A percentile compares a stretch with the other conserved stretches of the same genome.
phyloP scores from a whole-genome alignment of 2,797 vertebrate species.

The Poecilia velifera region DNA sequence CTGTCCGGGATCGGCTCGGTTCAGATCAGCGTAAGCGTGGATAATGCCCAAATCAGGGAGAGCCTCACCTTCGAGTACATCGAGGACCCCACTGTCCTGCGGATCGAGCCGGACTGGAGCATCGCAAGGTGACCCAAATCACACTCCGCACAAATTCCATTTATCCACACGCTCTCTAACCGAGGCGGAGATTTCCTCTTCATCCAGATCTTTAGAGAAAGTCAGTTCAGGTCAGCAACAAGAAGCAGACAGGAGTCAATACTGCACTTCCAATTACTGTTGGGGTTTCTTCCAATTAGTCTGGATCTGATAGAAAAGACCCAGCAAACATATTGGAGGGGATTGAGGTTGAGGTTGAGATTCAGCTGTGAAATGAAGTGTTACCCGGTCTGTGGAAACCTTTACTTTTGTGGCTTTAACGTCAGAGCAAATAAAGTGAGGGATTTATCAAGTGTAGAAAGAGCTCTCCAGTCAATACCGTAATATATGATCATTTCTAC shows the following conservation, averaged over 20 bases:
- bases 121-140: slow-evolving; percentile 87
- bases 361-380: slow-evolving; percentile 35
- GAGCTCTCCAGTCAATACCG: neutral
- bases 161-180: neutral
- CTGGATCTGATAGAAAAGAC: slow-evolving; percentile 61
- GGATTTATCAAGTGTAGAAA: neutral
- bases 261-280: slow-evolving; percentile 69
- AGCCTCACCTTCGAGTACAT: slow-evolving; percentile 94
- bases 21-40: slow-evolving; percentile 90
- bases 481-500: neutral
- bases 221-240: slow-evolving; percentile 28
- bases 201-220: slow-evolving; percentile 26
- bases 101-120: slow-evolving; percentile 97
- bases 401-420: neutral
- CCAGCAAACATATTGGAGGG: slow-evolving; percentile 41
- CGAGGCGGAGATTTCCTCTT: neutral
- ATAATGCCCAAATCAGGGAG: slow-evolving; percentile 89
- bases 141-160: slow-evolving; percentile 1
- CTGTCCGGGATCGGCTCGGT: slow-evolving; percentile 86
- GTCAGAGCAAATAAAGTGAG: neutral
- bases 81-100: slow-evolving; percentile 92
- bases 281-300: slow-evolving; percentile 64
- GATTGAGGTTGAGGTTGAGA: slow-evolving; percentile 22
- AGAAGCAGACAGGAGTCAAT: slow-evolving; percentile 63
- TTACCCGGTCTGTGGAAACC: slow-evolving; percentile 51